Evolutionary conservation across 2,113 vertebrate species (phyloP).

Genomic region (Nesoenas mayeri): DNA sequence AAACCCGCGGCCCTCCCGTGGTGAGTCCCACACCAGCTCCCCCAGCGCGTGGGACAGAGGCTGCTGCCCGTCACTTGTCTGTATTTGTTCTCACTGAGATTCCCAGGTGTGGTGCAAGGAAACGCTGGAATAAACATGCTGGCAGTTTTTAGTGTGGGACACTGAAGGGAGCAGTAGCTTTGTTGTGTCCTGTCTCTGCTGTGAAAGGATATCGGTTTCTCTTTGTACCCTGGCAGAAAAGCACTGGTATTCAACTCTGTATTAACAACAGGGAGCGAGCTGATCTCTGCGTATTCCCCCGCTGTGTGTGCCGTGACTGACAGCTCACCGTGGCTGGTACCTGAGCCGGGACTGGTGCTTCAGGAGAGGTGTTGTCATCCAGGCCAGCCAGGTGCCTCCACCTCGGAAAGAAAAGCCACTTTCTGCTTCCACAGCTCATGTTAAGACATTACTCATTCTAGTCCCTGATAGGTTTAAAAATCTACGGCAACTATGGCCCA

Average conservation of each 20-base stretch:
- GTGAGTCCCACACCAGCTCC: constrained; percentile 3
- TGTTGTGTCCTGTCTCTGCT: neutral
- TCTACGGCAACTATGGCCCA: too few species aligned
- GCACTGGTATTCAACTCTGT: fast-evolving
- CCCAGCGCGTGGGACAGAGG: fast-evolving
- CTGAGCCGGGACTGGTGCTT: neutral
- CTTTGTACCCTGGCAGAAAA: neutral
- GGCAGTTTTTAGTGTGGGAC: neutral
- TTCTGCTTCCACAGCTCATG: too few species aligned
- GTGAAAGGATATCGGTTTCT: neutral
- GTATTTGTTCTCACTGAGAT: neutral
- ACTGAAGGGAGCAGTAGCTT: neutral
- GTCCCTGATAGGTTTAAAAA: too few species aligned
- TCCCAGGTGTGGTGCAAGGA: neutral
- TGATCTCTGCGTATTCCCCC: neutral
- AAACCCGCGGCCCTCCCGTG: neutral
- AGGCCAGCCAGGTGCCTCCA: too few species aligned
- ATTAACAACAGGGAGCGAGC: neutral
- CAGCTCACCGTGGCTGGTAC: neutral
- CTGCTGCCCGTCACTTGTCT: neutral
- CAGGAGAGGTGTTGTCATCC: neutral
- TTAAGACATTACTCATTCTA: too few species aligned
- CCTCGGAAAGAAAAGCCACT: too few species aligned
- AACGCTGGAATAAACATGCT: neutral
- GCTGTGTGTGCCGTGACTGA: neutral